Conservation (phyloP, 2,888 invertebrate genomes). For the Drosophila hamatofila region DNA sequence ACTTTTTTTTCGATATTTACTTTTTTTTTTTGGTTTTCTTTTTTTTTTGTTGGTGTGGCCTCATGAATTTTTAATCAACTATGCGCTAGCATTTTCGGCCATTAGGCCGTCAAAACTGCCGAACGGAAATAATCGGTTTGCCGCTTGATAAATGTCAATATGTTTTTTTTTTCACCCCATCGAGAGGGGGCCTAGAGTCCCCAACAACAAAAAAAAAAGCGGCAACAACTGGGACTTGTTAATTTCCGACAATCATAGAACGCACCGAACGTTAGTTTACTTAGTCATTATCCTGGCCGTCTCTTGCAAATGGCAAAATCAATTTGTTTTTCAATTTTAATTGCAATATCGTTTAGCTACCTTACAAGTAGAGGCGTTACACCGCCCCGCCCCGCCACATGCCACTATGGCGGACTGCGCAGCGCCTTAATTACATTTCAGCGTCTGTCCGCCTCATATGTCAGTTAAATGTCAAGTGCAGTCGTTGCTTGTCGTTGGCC, state of each 20-base stretch:
- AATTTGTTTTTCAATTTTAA: slow-evolving; percentile 70
- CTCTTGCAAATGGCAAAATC: slow-evolving; percentile 68
- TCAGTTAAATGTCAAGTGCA: slow-evolving; percentile 77
- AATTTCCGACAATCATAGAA: slow-evolving; percentile 48
- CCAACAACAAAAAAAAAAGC: neutral
- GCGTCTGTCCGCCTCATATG: slow-evolving; percentile 45
- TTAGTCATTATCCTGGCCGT: slow-evolving; percentile 57
- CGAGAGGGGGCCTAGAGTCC: neutral
- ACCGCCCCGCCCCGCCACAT: slow-evolving; percentile 1
- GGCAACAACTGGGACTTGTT: slow-evolving; percentile 42
- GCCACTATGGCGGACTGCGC: slow-evolving; percentile 5
- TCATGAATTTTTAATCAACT: slow-evolving; percentile 70
- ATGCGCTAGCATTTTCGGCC: slow-evolving; percentile 48
- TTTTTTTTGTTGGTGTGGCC: slow-evolving; percentile 22
- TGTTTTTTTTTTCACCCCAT: neutral
- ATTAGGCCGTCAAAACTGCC: slow-evolving; percentile 64
- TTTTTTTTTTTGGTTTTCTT: neutral
- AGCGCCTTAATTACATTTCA: slow-evolving; percentile 65
- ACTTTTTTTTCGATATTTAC: slow-evolving; percentile 7
- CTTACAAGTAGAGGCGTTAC: slow-evolving; percentile 44
- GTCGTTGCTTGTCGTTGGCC: slow-evolving; percentile 11
- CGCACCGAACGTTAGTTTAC: slow-evolving; percentile 35
- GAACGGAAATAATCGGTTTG: slow-evolving; percentile 46
- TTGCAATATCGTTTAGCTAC: slow-evolving; percentile 65
- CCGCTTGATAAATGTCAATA: slow-evolving; percentile 61